Evolutionary conservation across 2,888 invertebrate genomes (phyloP).

Genomic region (Tipula vernalis): DNA sequence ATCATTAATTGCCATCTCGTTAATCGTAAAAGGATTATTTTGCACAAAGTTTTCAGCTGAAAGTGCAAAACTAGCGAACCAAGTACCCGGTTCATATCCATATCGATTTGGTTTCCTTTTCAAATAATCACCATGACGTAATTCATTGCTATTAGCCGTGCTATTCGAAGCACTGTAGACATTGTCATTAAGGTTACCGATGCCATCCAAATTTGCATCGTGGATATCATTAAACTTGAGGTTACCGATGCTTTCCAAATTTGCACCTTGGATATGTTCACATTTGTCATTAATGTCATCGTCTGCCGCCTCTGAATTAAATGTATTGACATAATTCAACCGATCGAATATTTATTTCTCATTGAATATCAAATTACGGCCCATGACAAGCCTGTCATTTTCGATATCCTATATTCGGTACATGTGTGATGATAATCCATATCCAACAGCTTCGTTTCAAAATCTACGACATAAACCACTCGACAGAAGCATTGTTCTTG

Average conservation of each 20-base stretch:
- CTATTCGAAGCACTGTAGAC: too few relatives aligned
- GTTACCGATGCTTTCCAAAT: neutral
- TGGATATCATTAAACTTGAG: neutral
- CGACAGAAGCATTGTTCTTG: too few relatives aligned
- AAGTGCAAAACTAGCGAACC: too few relatives aligned
- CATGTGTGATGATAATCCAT: too few relatives aligned
- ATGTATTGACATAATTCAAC: neutral
- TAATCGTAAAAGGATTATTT: neutral
- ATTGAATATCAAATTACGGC: neutral
- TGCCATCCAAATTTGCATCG: neutral
- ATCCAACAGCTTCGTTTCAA: neutral
- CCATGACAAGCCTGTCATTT: neutral
- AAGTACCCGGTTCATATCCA: neutral
- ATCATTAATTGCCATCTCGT: constrained; percentile 11
- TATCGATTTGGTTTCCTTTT: neutral
- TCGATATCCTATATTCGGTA: neutral
- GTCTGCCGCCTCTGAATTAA: neutral
- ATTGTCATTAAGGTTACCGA: neutral
- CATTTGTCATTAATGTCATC: neutral
- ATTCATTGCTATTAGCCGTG: neutral
- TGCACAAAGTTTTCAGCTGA: neutral
- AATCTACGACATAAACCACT: too few relatives aligned
- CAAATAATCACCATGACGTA: neutral
- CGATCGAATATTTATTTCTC: neutral
- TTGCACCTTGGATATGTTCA: neutral